Evolutionary conservation across 1,140 invertebrate species (phyloP).

Genomic region (Micrasema longulum): DNA sequence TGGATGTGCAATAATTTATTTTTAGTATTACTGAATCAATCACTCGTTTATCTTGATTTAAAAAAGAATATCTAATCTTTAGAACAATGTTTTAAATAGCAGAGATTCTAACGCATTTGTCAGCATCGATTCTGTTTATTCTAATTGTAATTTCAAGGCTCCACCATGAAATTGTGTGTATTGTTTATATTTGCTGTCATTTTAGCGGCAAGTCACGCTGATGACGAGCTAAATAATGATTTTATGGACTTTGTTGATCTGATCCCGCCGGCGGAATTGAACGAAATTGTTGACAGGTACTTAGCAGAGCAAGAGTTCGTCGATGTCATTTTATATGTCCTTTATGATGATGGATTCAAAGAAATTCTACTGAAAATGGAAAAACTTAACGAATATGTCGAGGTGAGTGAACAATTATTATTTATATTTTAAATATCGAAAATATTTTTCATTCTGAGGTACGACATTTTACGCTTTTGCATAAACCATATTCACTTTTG

Average conservation of each 20-base stretch:
- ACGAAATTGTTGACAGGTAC: background rate
- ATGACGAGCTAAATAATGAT: background rate
- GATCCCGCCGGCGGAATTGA: background rate
- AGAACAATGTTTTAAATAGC: too few relatives aligned
- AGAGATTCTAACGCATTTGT: too few relatives aligned
- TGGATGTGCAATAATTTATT: too few relatives aligned
- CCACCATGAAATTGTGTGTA: constrained; percentile 4
- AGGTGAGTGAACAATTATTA: too few relatives aligned
- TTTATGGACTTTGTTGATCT: constrained; percentile 14
- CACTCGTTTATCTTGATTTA: too few relatives aligned
- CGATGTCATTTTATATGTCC: background rate
- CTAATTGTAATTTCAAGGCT: too few relatives aligned
- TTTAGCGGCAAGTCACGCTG: constrained; percentile 2
- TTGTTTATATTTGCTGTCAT: background rate
- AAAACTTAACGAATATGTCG: constrained; percentile 2
- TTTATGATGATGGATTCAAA: constrained; percentile 7
- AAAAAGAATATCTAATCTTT: too few relatives aligned
- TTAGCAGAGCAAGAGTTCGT: constrained; percentile 1
- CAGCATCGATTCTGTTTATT: too few relatives aligned
- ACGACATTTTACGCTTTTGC: background rate
- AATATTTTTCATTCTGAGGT: too few relatives aligned
- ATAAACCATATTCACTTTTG: too few relatives aligned
- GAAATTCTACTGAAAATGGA: background rate
- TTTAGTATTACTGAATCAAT: too few relatives aligned
- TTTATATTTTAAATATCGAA: background rate